Evolutionary conservation across 2,888 invertebrate genomes (phyloP).

Genomic region (Erebia palarica): DNA sequence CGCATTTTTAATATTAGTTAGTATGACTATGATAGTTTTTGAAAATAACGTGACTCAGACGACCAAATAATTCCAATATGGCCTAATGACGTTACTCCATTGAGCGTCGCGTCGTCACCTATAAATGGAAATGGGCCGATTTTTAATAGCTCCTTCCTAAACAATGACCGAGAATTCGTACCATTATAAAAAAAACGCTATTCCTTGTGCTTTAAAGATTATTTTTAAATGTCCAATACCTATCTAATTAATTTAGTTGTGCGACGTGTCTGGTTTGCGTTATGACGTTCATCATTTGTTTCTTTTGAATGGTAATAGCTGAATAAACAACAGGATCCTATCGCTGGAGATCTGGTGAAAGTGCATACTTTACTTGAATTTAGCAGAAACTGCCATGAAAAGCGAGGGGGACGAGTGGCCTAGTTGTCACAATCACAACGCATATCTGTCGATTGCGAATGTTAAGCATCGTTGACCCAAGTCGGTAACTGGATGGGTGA

Average conservation of each 20-base stretch:
- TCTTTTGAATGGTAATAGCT: conserved; percentile 13
- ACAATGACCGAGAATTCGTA: conserved; percentile 17
- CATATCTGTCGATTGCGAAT: too few relatives aligned
- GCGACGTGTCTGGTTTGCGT: conserved; percentile 12
- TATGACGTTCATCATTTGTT: conserved; percentile 11
- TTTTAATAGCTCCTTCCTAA: conserved; percentile 28
- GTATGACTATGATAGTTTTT: background rate
- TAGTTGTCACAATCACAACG: too few relatives aligned
- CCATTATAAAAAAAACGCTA: conserved; percentile 14
- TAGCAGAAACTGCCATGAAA: too few relatives aligned
- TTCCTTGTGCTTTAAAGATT: background rate
- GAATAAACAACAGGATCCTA: too few relatives aligned
- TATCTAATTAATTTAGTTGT: conserved; percentile 7
- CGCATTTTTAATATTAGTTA: too few relatives aligned
- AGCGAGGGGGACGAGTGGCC: too few relatives aligned
- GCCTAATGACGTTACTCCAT: conserved; percentile 34
- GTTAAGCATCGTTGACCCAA: too few relatives aligned
- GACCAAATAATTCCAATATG: conserved; percentile 34
- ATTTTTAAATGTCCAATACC: background rate
- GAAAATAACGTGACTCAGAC: conserved; percentile 13
- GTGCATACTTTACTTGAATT: too few relatives aligned
- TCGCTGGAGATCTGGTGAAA: too few relatives aligned
- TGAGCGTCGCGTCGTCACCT: conserved; percentile 22
- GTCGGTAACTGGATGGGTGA: too few relatives aligned
- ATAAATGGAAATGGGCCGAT: conserved; percentile 33